A percentile compares a stretch with the other conserved stretches of the same genome.
Evolutionary conservation across 2,113 vertebrate genomes (phyloP).

Genomic region (Neodon shergylaensis): DNA sequence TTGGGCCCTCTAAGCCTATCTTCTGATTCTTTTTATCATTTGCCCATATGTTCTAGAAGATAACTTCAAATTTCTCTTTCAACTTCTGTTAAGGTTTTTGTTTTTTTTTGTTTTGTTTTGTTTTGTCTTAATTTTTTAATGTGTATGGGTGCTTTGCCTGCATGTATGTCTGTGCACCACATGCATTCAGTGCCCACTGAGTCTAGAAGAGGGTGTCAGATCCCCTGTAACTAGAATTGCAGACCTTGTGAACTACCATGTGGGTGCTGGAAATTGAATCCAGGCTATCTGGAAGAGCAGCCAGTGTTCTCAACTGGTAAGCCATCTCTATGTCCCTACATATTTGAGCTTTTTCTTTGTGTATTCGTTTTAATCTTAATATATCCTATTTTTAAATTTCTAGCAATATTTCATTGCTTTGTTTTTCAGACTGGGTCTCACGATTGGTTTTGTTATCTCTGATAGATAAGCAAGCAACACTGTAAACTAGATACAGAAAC

Average conservation of each 20-base stretch:
- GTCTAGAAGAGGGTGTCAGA: background rate
- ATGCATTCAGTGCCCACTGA: background rate
- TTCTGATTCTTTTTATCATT: conserved; percentile 2
- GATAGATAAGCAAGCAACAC: background rate
- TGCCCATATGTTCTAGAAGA: background rate
- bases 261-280: background rate
- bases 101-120: background rate
- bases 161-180: background rate
- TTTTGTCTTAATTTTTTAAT: background rate
- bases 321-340: background rate
- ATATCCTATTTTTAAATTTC: conserved; percentile 13
- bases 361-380: background rate
- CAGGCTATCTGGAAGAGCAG: background rate
- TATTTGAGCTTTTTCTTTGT: background rate
- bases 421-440: background rate
- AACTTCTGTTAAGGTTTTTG: background rate
- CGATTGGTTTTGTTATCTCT: too few relatives aligned
- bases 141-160: background rate
- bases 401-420: background rate
- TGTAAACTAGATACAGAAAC: background rate
- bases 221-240: background rate
- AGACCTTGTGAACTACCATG: background rate
- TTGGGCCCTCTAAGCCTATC: background rate
- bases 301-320: background rate
- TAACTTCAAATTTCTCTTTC: background rate